Conservation (phyloP, 2,113 vertebrate genomes). For the Bettongia penicillata region DNA sequence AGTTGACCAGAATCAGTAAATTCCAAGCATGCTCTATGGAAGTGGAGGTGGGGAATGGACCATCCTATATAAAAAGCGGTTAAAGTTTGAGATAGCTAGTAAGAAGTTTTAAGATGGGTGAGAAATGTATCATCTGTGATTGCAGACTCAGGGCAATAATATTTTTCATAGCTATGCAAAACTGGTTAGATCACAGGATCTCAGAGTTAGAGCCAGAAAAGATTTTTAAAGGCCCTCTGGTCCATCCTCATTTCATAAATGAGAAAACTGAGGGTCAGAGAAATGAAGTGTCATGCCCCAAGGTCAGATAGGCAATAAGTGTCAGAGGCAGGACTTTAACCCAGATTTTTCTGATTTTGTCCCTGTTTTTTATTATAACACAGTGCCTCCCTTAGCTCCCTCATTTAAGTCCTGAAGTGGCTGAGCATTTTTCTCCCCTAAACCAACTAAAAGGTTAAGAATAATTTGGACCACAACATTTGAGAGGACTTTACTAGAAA, state of each 20-base stretch:
- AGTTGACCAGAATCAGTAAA: background rate
- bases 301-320: background rate
- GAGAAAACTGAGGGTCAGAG: background rate
- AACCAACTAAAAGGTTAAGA: background rate
- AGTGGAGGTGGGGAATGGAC: background rate
- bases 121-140: background rate
- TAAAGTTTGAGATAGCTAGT: background rate
- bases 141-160: background rate
- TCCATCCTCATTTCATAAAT: background rate
- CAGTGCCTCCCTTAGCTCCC: background rate
- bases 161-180: background rate
- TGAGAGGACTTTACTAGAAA: slow-evolving; percentile 18
- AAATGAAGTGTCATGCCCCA: background rate
- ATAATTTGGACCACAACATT: background rate
- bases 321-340: background rate
- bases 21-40: background rate
- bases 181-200: background rate
- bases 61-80: background rate
- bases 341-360: background rate
- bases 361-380: background rate
- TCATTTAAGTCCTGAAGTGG: background rate
- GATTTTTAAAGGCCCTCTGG: background rate
- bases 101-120: background rate
- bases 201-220: background rate
- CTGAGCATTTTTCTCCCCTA: background rate